Evolutionary conservation across 2,797 vertebrate genomes (phyloP).

Genomic region (Siniperca obscura): DNA sequence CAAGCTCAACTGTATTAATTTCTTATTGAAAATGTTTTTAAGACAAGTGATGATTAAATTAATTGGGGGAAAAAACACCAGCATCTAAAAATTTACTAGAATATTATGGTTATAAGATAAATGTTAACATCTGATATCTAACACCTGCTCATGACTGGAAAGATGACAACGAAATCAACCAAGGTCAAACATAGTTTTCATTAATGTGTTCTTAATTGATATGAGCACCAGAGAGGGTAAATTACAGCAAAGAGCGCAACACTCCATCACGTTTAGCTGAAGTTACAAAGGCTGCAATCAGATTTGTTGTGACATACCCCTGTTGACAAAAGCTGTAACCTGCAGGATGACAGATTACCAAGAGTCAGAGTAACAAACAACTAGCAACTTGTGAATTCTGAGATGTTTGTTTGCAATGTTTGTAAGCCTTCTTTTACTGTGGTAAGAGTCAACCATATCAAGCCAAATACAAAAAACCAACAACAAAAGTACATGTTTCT

Average conservation of each 20-base stretch:
- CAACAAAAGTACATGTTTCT: neutral
- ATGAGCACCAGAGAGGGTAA: slow-evolving; percentile 33
- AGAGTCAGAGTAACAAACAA: neutral
- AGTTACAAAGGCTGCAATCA: slow-evolving; percentile 25
- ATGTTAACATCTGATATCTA: neutral
- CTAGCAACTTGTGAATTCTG: slow-evolving; percentile 1
- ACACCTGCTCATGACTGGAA: slow-evolving; percentile 13
- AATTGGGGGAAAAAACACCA: neutral
- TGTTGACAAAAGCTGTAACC: slow-evolving; percentile 29
- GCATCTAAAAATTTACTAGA: neutral
- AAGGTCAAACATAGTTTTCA: slow-evolving; percentile 49
- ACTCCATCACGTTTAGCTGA: slow-evolving; percentile 51
- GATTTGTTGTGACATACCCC: slow-evolving; percentile 57
- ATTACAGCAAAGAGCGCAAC: slow-evolving; percentile 11
- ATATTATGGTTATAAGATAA: neutral
- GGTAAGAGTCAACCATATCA: neutral
- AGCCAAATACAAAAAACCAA: neutral
- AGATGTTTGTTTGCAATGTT: neutral
- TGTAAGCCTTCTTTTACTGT: neutral
- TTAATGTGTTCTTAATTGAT: slow-evolving; percentile 56
- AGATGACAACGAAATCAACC: neutral
- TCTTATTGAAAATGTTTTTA: neutral
- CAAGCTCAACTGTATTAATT: neutral
- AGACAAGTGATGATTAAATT: neutral
- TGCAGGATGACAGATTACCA: slow-evolving; percentile 52